These are phyloP conservation scores for Ditula angustiorana DNA, from an alignment of 2,888 invertebrate species.

Conservation along the genomic window DNA sequence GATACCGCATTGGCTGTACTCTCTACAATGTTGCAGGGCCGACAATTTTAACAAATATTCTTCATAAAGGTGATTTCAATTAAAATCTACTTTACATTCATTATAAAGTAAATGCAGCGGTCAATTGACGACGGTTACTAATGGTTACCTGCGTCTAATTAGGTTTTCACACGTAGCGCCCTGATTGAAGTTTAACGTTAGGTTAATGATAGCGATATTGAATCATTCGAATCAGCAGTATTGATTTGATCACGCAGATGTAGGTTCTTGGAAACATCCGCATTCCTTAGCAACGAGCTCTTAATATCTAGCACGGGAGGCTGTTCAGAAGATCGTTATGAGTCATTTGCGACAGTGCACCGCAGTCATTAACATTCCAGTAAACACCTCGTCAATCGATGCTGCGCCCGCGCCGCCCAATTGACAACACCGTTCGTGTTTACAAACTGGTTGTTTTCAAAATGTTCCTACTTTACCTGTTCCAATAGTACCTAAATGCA, in stretches of 20 bases:
- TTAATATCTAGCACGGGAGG: conserved; percentile 64
- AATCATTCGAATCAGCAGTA: conserved; percentile 32
- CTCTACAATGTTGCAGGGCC: neutral
- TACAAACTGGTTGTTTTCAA: conserved; percentile 33
- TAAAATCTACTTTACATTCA: neutral
- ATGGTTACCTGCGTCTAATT: no score
- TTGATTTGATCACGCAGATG: conserved; percentile 59
- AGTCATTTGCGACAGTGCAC: conserved; percentile 78
- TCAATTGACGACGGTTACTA: neutral
- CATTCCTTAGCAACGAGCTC: conserved; percentile 79
- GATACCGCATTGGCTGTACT: no score
- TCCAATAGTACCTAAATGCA: conserved; percentile 10
- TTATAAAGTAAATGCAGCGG: neutral
- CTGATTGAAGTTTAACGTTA: neutral
- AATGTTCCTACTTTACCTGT: conserved; percentile 32
- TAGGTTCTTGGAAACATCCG: conserved; percentile 74
- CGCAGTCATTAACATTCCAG: conserved; percentile 74
- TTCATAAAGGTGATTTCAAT: neutral
- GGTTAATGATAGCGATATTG: conserved; percentile 11
- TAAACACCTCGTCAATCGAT: conserved; percentile 63
- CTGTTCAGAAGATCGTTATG: conserved; percentile 57
- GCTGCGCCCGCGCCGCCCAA: conserved; percentile 27
- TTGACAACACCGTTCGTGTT: conserved; percentile 7
- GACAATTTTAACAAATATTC: neutral
- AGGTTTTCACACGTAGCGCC: no score